Percentiles rank a stretch among this genome's conserved stretches.
Conservation (phyloP, 2,888 invertebrate species). For the Carabus problematicus region DNA sequence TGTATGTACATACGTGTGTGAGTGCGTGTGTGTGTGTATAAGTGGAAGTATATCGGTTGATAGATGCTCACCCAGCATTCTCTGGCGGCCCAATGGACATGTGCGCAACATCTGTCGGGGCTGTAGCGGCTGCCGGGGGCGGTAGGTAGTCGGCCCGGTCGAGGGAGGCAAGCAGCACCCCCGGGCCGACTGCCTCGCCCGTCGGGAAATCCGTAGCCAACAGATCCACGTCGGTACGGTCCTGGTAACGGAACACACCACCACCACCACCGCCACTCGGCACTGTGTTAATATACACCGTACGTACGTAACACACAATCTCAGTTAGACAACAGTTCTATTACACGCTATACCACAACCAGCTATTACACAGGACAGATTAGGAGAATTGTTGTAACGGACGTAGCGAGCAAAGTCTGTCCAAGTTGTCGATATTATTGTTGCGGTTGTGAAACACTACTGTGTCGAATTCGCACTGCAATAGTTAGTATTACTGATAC, state of each 20-base stretch:
- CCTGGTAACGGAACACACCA: slow-evolving; percentile 14
- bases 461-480: no score
- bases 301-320: no score
- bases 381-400: no score
- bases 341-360: no score
- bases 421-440: no score
- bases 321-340: no score
- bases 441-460: no score
- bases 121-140: slow-evolving; percentile 21
- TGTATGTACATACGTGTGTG: no score
- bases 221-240: slow-evolving; percentile 36
- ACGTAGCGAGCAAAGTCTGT: no score
- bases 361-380: no score
- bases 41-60: not conserved
- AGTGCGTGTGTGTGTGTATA: no score
- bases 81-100: slow-evolving; percentile 35
- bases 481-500: no score
- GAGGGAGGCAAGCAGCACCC: slow-evolving; percentile 29
- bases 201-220: slow-evolving; percentile 28
- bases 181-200: slow-evolving; percentile 29
- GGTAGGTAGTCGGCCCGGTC: slow-evolving; percentile 36
- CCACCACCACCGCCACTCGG: slow-evolving; percentile 17
- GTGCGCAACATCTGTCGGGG: slow-evolving; percentile 26
- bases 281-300: not conserved
- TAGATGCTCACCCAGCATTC: slow-evolving; percentile 37